Percentiles rank a stretch among this genome's conserved stretches.
These are phyloP conservation scores for Balearica regulorum DNA, from an alignment of 2,797 vertebrate genomes.

Conservation along the genomic window DNA sequence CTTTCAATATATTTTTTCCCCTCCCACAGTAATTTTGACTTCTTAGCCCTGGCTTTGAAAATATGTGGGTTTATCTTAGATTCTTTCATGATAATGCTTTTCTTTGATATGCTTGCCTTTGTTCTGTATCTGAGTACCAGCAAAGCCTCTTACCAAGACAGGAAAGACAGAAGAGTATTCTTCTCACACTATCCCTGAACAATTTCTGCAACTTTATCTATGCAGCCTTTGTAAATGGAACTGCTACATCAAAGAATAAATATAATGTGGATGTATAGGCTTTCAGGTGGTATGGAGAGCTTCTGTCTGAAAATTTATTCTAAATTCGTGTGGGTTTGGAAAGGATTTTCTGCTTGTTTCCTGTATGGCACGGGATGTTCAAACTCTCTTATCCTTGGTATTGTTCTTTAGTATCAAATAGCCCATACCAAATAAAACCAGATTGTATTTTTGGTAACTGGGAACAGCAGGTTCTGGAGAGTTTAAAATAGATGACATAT, in stretches of 20 bases:
- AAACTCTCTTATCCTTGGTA: neutral
- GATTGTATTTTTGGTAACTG: conserved; percentile 66
- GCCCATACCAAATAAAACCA: conserved; percentile 36
- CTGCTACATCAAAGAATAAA: neutral
- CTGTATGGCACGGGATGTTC: neutral
- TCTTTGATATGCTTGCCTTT: neutral
- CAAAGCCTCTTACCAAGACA: neutral
- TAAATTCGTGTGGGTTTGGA: neutral
- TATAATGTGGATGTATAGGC: neutral
- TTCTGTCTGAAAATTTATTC: neutral
- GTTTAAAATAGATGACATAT: conserved; percentile 81
- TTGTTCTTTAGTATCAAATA: conserved; percentile 53
- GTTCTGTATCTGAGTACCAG: neutral
- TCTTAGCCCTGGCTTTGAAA: neutral
- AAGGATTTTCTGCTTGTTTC: neutral
- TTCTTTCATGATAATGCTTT: neutral
- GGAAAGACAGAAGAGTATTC: neutral
- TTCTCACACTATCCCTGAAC: neutral
- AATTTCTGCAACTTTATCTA: neutral
- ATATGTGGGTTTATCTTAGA: neutral
- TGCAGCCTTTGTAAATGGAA: neutral
- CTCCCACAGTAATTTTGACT: neutral
- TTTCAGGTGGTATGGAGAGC: neutral
- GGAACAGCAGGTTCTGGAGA: conserved; percentile 65
- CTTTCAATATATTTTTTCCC: neutral